phyloP scores from a whole-genome alignment of 1,140 invertebrate genomes.

The Tenebrio molitor region DNA sequence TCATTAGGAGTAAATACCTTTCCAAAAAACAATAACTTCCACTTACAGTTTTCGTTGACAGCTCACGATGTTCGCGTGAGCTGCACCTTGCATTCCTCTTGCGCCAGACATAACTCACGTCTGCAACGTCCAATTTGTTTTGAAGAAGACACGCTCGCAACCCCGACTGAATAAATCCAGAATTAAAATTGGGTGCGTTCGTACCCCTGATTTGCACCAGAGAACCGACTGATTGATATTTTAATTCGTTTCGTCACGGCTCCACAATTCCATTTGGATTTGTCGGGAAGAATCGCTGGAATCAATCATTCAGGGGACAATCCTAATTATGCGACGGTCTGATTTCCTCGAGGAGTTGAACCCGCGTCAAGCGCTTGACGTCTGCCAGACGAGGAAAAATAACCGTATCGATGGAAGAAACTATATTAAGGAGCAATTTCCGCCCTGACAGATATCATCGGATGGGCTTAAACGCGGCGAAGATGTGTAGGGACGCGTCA shows the following conservation, averaged over 20 bases:
- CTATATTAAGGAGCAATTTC: conserved; percentile 3
- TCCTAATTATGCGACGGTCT: conserved; percentile 15
- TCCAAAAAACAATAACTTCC: too few relatives aligned
- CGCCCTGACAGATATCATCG: not conserved
- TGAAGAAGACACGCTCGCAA: too few relatives aligned
- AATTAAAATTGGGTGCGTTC: too few relatives aligned
- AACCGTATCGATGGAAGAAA: not conserved
- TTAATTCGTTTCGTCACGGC: conserved; percentile 8
- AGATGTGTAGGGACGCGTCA: too few relatives aligned
- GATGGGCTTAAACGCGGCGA: not conserved
- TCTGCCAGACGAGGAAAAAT: not conserved
- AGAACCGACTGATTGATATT: not conserved
- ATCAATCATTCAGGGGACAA: not conserved
- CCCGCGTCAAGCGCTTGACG: conserved; percentile 2
- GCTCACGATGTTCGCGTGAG: too few relatives aligned
- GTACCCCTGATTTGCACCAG: too few relatives aligned
- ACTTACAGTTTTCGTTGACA: too few relatives aligned
- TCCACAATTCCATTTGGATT: not conserved
- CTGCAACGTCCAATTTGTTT: too few relatives aligned
- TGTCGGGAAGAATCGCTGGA: not conserved
- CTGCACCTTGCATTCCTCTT: too few relatives aligned
- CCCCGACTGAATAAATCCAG: too few relatives aligned
- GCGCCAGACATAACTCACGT: too few relatives aligned
- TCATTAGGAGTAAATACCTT: too few relatives aligned
- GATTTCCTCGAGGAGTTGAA: conserved; percentile 16